Evolutionary conservation across 35 echinoderm and acorn worm genomes (phyloP).

Genomic region (Strongylocentrotus purpuratus): DNA sequence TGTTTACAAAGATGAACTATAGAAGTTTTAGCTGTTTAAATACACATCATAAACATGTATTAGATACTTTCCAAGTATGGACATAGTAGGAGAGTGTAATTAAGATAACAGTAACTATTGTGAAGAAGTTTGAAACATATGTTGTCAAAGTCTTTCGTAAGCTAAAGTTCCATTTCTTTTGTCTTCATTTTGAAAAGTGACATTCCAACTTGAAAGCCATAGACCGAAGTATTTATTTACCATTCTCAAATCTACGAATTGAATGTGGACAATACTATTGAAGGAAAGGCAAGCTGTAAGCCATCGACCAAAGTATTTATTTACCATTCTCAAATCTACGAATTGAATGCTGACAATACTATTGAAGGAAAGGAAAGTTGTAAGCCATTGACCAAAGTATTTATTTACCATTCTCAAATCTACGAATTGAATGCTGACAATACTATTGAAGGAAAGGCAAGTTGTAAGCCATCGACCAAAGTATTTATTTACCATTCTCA

Average conservation of each 20-base stretch:
- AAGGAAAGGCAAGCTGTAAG: no score
- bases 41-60: not conserved
- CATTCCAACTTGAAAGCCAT: not conserved
- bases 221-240: no score
- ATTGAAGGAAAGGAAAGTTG: not conserved
- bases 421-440: no score
- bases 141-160: not conserved
- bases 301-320: not conserved
- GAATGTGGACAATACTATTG: no score
- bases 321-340: not conserved
- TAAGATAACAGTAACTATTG: not conserved
- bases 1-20: not conserved
- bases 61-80: not conserved
- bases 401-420: no score
- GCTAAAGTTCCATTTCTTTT: not conserved
- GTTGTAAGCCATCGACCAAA: no score
- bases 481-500: no score
- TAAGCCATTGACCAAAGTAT: no score
- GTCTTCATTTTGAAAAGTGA: not conserved
- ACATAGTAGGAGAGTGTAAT: not conserved
- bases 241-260: no score
- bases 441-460: no score
- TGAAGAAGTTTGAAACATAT: not conserved
- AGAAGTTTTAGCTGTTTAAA: not conserved
- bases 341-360: not conserved